Evolutionary conservation across 2,888 invertebrate genomes (phyloP).

Genomic region (Synanthedon tipuliformis): DNA sequence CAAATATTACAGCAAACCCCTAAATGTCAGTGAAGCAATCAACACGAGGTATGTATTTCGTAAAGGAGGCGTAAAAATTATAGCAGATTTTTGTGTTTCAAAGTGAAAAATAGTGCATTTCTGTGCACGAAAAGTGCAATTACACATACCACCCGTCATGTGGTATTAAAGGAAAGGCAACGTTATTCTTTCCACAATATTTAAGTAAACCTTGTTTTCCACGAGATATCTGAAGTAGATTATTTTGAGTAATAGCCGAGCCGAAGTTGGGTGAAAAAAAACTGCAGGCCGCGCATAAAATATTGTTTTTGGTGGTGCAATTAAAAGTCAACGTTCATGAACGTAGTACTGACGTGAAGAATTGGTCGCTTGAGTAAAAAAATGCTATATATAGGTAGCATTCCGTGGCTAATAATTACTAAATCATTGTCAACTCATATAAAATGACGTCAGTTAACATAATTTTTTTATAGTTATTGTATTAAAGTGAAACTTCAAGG

Average conservation of each 20-base stretch:
- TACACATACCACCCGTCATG: constrained; percentile 31
- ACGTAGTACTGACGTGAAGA: neutral
- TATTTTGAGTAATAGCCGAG: constrained; percentile 59
- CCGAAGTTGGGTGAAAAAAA: constrained; percentile 29
- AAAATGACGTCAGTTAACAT: no score
- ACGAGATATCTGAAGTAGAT: constrained; percentile 59
- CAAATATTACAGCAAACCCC: no score
- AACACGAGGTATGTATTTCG: no score
- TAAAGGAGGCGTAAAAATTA: no score
- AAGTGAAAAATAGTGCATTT: neutral
- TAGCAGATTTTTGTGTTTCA: no score
- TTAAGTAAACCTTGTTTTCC: constrained; percentile 19
- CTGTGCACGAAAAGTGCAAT: constrained; percentile 11
- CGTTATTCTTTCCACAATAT: constrained; percentile 39
- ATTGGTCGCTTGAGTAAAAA: neutral
- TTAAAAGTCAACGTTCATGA: constrained; percentile 36
- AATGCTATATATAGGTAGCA: neutral
- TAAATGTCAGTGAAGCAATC: no score
- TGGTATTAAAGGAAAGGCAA: constrained; percentile 34
- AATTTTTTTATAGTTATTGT: no score
- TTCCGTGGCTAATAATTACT: no score
- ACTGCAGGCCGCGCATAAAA: constrained; percentile 31
- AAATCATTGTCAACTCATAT: no score
- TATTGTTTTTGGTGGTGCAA: constrained; percentile 53
- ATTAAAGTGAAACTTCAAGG: no score